These are phyloP conservation scores for Cyanoderma ruficeps DNA, from an alignment of 2,113 vertebrate species.

Conservation along the genomic window DNA sequence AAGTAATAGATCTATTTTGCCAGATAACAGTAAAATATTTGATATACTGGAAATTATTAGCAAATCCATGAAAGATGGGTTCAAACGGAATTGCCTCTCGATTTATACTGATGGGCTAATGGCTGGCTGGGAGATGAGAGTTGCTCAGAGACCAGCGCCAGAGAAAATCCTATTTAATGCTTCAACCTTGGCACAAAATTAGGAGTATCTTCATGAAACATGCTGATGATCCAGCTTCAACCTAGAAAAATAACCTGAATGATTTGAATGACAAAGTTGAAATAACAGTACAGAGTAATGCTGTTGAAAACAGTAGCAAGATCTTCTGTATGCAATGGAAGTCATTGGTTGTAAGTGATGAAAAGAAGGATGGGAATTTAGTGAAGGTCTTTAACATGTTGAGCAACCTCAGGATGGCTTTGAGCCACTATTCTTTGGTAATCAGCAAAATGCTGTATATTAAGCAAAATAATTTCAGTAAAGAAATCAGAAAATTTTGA, in stretches of 20 bases:
- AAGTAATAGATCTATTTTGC: background rate
- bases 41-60: background rate
- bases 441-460: background rate
- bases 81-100: background rate
- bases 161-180: background rate
- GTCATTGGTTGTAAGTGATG: background rate
- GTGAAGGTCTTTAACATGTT: background rate
- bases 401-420: background rate
- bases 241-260: background rate
- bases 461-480: background rate
- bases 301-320: background rate
- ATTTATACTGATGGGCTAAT: background rate
- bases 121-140: background rate
- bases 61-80: background rate
- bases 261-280: background rate
- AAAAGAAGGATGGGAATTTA: background rate
- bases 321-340: background rate
- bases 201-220: background rate
- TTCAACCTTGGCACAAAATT: background rate
- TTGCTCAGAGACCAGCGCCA: background rate
- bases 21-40: background rate
- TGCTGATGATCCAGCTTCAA: background rate
- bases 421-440: background rate
- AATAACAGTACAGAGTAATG: background rate
- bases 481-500: background rate